Evolutionary conservation across 92 coral and sea anemone species (phyloP), one percentile per base, ranked within the genome.

Genomic region (Bergia sp.): DNA sequence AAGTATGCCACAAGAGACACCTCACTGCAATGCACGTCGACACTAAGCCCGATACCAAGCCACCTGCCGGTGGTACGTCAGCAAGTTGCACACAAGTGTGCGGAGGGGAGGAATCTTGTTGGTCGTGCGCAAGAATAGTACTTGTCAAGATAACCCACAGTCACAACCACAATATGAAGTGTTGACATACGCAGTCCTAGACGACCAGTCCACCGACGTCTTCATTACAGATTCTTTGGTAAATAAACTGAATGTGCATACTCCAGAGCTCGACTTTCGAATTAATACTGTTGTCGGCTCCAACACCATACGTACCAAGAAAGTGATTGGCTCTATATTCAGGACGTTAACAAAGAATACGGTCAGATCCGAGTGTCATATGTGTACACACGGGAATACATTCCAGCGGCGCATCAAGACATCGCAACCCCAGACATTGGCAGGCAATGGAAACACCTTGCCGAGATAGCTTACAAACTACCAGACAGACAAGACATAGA

Each of bases 181-280:
- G 37, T 84, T 73, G 4, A 90, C 94, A 12, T 90, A 90, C 71
- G 93, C 94, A 73, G 92, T 90, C 13, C 86, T 89, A 43, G 92
- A 94, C 65, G 92, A 92, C 88, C 96, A 94, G 82, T 92, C 96
- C 0, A 90, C 94, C 4, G 93, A 92, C 49, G 93, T 94, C n/a
- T 90, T 94, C 65, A 58, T 92, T 21, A 86, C 94, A 74, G 84
- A 90, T 37, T 58, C 94, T 13, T 90, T 90, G 39, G 38, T 79
- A 50, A 58, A 77, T 11, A 76, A 79, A 20, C 55, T 87, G 6
- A 47, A 58, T 15, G 78, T 65, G n/a, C 44, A 42, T 6, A 53
- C 66, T 3, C 79, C 42, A 1, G 77, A 78, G 41, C 50, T 79
- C 45, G 55, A 57, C 3, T 29, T 87, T 12, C 38, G 58, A 20